Conservation (phyloP, 2,113 vertebrate species). For the Ammodramus savannarum region DNA sequence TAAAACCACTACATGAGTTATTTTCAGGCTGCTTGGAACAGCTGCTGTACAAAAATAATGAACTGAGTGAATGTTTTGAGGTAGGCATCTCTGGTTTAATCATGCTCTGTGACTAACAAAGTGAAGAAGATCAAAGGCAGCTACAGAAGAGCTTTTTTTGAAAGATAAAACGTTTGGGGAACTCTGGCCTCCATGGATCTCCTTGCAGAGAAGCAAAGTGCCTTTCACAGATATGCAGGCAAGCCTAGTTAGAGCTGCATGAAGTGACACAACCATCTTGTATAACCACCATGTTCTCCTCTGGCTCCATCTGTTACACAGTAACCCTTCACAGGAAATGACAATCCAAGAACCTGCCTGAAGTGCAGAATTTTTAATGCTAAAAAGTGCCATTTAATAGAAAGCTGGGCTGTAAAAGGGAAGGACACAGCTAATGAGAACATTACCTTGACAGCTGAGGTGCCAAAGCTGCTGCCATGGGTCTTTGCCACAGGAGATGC, state of each 20-base stretch:
- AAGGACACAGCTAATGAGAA: background rate
- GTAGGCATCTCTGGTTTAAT: background rate
- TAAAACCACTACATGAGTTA: background rate
- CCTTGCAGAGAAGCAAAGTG: background rate
- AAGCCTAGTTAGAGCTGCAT: background rate
- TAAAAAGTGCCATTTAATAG: background rate
- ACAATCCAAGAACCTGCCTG: background rate
- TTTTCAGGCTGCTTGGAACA: background rate
- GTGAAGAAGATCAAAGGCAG: background rate
- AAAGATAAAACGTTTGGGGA: background rate
- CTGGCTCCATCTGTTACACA: background rate
- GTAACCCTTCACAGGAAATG: background rate
- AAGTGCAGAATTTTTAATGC: background rate
- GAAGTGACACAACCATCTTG: background rate
- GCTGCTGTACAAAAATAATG: background rate
- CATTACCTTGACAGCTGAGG: conserved; percentile 91
- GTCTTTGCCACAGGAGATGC: conserved; percentile 90
- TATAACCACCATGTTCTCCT: background rate
- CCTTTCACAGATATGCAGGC: background rate
- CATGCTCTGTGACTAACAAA: background rate
- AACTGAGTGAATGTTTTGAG: background rate
- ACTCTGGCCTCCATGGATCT: background rate
- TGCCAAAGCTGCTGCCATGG: conserved; percentile 87
- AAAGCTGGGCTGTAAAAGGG: background rate
- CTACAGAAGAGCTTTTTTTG: background rate